A percentile compares a stretch with the other conserved stretches of the same genome.
These are phyloP conservation scores for Sphecodes monilicornis DNA, from an alignment of 2,888 invertebrate genomes.

Conservation along the genomic window DNA sequence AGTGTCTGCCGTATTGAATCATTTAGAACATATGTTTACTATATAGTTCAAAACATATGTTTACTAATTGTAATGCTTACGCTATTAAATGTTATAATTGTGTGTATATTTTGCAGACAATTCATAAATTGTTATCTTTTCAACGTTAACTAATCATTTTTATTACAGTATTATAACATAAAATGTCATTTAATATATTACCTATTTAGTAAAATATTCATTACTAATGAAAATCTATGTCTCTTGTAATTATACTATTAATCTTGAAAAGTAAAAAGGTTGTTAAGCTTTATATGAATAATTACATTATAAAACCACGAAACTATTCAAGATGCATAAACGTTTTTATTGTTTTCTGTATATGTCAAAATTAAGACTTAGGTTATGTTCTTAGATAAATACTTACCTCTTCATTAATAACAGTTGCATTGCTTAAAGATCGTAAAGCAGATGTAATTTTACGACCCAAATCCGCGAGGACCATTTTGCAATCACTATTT, in stretches of 20 bases:
- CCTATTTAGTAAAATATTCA: neutral
- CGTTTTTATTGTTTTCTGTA: slow-evolving; percentile 9
- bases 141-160: neutral
- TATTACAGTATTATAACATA: neutral
- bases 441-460: slow-evolving; percentile 99
- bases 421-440: slow-evolving; percentile 98
- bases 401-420: slow-evolving; percentile 98
- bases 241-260: neutral
- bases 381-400: slow-evolving; percentile 75
- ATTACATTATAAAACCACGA: neutral
- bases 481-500: slow-evolving; percentile 89
- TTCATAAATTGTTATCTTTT: neutral
- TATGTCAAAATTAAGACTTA: slow-evolving; percentile 22
- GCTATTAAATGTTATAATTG: neutral
- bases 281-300: neutral
- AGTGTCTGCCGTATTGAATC: neutral
- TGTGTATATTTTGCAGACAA: neutral
- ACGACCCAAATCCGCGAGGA: slow-evolving; percentile 99
- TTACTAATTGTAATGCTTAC: neutral
- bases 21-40: neutral
- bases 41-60: neutral
- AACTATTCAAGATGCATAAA: neutral
- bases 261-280: neutral
- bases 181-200: neutral
- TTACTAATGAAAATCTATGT: neutral